phyloP scores from a whole-genome alignment of 1,140 invertebrate genomes.

The Bombus sylvicola region DNA sequence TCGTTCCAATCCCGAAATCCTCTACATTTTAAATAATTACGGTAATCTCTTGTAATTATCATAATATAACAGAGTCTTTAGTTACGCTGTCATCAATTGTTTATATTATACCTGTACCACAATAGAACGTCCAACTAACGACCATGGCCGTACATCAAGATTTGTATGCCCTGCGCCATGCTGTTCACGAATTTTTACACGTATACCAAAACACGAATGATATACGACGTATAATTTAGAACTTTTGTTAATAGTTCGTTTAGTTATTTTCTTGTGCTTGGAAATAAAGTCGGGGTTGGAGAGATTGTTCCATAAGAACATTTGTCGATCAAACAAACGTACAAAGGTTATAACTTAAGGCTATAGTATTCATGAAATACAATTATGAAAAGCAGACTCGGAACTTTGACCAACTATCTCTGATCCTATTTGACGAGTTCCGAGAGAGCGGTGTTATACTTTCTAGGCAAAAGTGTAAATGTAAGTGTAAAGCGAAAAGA shows the following conservation, averaged over 20 bases:
- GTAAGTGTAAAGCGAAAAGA: not conserved
- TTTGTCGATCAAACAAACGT: not conserved
- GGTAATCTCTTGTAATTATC: constrained; percentile 35
- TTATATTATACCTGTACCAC: constrained; percentile 63
- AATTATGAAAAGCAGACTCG: not conserved
- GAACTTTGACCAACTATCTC: not conserved
- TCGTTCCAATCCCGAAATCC: not conserved
- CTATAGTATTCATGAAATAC: not conserved
- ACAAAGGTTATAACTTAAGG: not conserved
- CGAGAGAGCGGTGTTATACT: not conserved
- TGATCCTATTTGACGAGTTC: no score
- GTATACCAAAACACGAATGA: not conserved
- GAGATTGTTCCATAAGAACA: not conserved
- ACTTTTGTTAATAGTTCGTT: not conserved
- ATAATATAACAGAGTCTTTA: not conserved
- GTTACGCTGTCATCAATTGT: constrained; percentile 54
- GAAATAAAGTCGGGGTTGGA: no score
- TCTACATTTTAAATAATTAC: constrained; percentile 43
- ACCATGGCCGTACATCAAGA: constrained; percentile 41
- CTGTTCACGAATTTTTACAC: not conserved
- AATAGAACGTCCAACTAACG: constrained; percentile 50
- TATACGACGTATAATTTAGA: not conserved
- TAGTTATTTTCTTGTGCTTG: not conserved
- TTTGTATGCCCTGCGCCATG: constrained; percentile 18
- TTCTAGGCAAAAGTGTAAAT: not conserved